Conservation (phyloP, 2,797 vertebrate genomes). For the Gila robusta region DNA sequence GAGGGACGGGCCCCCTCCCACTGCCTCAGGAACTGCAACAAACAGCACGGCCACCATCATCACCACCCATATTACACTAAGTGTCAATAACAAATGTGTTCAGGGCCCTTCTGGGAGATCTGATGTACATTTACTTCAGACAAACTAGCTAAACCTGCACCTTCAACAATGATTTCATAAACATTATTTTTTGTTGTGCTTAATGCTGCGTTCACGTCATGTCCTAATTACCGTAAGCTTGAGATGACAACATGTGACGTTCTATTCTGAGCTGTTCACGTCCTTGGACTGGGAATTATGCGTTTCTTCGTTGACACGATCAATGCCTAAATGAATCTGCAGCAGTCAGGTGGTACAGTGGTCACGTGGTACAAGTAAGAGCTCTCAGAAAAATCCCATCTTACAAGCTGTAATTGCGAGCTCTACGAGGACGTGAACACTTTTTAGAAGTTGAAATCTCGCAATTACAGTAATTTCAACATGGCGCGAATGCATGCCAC, state of each 20-base stretch:
- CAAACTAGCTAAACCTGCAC: not conserved
- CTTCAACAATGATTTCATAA: not conserved
- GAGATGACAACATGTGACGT: not conserved
- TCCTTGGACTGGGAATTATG: no score
- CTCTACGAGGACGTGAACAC: not conserved
- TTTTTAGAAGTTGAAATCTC: not conserved
- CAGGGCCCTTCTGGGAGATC: not conserved
- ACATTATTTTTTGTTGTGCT: not conserved
- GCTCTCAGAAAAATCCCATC: not conserved
- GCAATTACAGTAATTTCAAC: not conserved
- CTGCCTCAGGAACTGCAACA: conserved; percentile 41
- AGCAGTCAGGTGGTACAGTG: not conserved
- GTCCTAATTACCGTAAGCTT: not conserved
- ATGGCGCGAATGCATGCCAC: not conserved
- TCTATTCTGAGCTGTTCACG: not conserved
- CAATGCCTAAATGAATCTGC: not conserved
- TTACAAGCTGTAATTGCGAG: not conserved
- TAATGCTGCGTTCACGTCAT: not conserved
- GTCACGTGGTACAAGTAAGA: not conserved
- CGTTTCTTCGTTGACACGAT: not conserved
- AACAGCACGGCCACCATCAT: not conserved
- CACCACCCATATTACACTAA: conserved; percentile 10
- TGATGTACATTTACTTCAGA: conserved; percentile 21
- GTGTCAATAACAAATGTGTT: conserved; percentile 10
- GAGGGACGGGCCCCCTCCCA: conserved; percentile 56